Evolutionary conservation across 2,888 invertebrate genomes (phyloP).

Genomic region (Scaeva pyrastri): DNA sequence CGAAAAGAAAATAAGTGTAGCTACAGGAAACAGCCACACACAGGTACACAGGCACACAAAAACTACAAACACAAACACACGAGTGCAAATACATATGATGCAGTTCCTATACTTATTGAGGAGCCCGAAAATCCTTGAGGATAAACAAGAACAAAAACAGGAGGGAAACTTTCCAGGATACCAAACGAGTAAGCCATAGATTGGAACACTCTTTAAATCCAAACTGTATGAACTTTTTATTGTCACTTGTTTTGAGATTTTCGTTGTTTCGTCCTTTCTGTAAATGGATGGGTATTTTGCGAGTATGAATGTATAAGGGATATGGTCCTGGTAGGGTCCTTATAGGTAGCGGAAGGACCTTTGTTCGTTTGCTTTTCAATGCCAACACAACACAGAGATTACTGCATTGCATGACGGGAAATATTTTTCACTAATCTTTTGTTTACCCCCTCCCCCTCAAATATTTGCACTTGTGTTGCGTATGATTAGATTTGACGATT

Average conservation of each 20-base stretch:
- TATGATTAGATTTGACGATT: not conserved
- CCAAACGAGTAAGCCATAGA: slow-evolving; percentile 68
- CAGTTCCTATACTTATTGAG: not conserved
- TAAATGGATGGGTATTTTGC: not conserved
- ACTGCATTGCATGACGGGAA: slow-evolving; percentile 36
- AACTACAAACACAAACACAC: slow-evolving; percentile 4
- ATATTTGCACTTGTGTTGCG: not conserved
- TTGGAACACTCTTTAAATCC: slow-evolving; percentile 69
- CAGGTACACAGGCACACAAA: too few relatives aligned
- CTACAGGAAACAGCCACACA: slow-evolving; percentile 41
- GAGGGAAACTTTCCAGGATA: slow-evolving; percentile 59
- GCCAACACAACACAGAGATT: slow-evolving; percentile 37
- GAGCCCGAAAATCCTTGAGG: slow-evolving; percentile 29
- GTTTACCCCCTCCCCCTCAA: not conserved
- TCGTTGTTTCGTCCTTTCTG: slow-evolving; percentile 35
- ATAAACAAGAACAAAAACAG: slow-evolving; percentile 57
- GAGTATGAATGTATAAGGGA: too few relatives aligned
- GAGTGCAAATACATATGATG: not conserved
- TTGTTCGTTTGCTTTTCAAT: slow-evolving; percentile 44
- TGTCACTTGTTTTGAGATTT: slow-evolving; percentile 72
- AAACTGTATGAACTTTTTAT: slow-evolving; percentile 71
- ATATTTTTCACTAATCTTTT: slow-evolving; percentile 5
- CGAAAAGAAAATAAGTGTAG: slow-evolving; percentile 5
- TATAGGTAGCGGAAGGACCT: slow-evolving; percentile 18
- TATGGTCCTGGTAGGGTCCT: slow-evolving; percentile 1